These are phyloP conservation scores for Lophius americanus DNA, from an alignment of 2,797 vertebrate species.

Conservation along the genomic window DNA sequence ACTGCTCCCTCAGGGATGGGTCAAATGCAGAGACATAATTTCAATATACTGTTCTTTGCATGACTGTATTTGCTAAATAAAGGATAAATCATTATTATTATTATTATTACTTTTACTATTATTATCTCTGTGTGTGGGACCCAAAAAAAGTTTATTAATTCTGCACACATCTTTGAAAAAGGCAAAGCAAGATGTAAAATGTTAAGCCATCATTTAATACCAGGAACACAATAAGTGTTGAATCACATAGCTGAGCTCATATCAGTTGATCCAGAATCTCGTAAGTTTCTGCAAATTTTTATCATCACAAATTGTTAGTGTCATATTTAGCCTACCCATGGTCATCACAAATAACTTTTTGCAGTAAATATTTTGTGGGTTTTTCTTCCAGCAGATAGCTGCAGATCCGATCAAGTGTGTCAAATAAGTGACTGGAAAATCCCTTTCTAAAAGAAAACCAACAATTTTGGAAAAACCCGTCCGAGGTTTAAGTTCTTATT, in stretches of 20 bases:
- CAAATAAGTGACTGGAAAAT: constrained; percentile 60
- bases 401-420: constrained; percentile 40
- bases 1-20: too few species aligned
- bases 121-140: not conserved
- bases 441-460: constrained; percentile 51
- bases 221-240: constrained; percentile 1
- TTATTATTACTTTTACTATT: too few species aligned
- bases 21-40: too few species aligned
- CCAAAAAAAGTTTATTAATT: not conserved
- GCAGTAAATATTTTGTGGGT: constrained; percentile 18
- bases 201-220: constrained; percentile 1
- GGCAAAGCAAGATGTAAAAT: not conserved
- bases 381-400: constrained; percentile 32
- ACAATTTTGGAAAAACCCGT: constrained; percentile 7
- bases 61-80: too few species aligned
- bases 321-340: not conserved
- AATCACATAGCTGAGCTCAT: not conserved
- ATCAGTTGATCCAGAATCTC: not conserved
- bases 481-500: constrained; percentile 38
- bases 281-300: not conserved
- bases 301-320: constrained; percentile 13
- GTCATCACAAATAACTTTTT: constrained; percentile 16
- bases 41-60: too few species aligned
- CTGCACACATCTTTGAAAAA: not conserved
- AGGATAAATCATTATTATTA: too few species aligned